These are phyloP conservation scores for Drosophila meridiana DNA, from an alignment of 2,888 invertebrate species.

Conservation along the genomic window DNA sequence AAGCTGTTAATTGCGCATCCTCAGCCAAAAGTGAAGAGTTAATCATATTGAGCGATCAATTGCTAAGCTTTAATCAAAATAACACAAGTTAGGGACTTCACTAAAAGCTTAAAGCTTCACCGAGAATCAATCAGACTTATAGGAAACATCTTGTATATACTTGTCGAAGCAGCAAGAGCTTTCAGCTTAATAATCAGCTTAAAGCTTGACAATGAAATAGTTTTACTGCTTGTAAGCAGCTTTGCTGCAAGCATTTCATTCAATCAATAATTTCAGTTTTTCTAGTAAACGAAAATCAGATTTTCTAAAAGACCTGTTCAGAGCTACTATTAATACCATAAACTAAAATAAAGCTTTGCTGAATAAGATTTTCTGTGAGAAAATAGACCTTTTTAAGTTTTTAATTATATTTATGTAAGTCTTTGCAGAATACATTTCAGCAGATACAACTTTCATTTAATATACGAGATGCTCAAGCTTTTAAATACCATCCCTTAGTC, in stretches of 20 bases:
- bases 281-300: background rate
- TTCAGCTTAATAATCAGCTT: background rate
- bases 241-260: background rate
- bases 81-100: no score
- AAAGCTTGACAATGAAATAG: background rate
- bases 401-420: background rate
- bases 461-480: no score
- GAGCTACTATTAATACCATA: no score
- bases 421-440: background rate
- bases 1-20: slow-evolving; percentile 18
- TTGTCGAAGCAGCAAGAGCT: background rate
- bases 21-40: background rate
- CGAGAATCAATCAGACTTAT: background rate
- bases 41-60: background rate
- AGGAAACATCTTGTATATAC: background rate
- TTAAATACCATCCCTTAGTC: no score
- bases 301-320: no score
- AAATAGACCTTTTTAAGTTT: no score
- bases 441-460: background rate
- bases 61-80: no score
- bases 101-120: background rate
- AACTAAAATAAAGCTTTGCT: no score
- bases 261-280: no score
- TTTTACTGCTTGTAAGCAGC: background rate
- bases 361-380: no score